phyloP scores from a whole-genome alignment of 2,888 invertebrate genomes.

The Sericinus montela region DNA sequence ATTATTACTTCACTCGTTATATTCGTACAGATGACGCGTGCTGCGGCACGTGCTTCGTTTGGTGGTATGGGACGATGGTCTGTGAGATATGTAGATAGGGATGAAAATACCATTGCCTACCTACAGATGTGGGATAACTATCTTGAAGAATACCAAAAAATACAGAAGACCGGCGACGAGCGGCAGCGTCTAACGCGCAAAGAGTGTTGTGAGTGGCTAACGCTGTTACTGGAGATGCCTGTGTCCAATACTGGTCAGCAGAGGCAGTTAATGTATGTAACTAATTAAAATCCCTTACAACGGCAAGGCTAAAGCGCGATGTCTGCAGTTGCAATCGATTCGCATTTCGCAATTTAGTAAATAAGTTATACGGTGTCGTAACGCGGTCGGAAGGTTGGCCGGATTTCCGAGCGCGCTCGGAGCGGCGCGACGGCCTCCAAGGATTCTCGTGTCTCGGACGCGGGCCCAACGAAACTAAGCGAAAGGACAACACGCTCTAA shows the following conservation, averaged over 20 bases:
- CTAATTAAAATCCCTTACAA: conserved; percentile 76
- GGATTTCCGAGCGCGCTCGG: conserved; percentile 78
- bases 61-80: neutral
- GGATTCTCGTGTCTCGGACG: conserved; percentile 70
- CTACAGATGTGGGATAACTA: too few relatives aligned
- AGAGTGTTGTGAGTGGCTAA: too few relatives aligned
- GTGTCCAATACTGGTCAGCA: too few relatives aligned
- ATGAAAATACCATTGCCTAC: too few relatives aligned
- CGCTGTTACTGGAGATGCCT: too few relatives aligned
- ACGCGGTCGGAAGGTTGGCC: conserved; percentile 78
- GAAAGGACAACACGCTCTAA: conserved; percentile 30
- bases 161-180: too few relatives aligned
- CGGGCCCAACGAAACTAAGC: conserved; percentile 32
- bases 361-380: conserved; percentile 77
- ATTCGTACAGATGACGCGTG: neutral
- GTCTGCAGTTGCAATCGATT: conserved; percentile 78
- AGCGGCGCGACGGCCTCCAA: conserved; percentile 71
- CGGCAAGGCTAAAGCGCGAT: conserved; percentile 74
- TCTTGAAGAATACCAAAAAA: too few relatives aligned
- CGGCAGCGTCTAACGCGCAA: too few relatives aligned
- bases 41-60: neutral
- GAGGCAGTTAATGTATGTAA: too few relatives aligned
- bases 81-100: conserved; percentile 52
- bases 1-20: conserved; percentile 7
- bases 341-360: conserved; percentile 76